Conservation (phyloP, 2,888 invertebrate genomes). For the Argynnis bischoffii region DNA sequence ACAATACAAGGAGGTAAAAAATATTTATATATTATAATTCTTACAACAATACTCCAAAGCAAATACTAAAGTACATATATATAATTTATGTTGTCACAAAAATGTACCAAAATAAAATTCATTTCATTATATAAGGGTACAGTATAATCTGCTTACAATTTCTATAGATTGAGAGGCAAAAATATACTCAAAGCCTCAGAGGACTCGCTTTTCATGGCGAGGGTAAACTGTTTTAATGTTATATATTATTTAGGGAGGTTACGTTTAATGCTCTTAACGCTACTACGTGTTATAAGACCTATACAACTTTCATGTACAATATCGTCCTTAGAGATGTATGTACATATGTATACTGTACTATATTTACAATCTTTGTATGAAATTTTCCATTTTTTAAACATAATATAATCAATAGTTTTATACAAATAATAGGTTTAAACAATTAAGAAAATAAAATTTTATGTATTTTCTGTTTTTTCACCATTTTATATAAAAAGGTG, state of each 20-base stretch:
- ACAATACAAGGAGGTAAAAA: too few relatives aligned
- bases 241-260: constrained; percentile 48
- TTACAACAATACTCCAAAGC: background rate
- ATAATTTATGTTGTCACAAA: background rate
- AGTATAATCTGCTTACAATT: constrained; percentile 43
- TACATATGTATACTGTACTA: background rate
- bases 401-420: too few relatives aligned
- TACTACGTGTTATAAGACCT: constrained; percentile 42
- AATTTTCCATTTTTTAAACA: too few relatives aligned
- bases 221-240: constrained; percentile 41
- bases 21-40: too few relatives aligned
- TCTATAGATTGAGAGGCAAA: constrained; percentile 43
- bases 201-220: constrained; percentile 37
- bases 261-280: constrained; percentile 48
- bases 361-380: background rate
- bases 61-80: background rate
- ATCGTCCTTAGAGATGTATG: background rate
- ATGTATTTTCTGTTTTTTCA: too few relatives aligned
- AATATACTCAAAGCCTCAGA: constrained; percentile 41
- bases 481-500: too few relatives aligned
- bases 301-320: constrained; percentile 10
- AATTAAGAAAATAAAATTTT: too few relatives aligned
- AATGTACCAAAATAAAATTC: constrained; percentile 10
- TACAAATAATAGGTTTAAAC: too few relatives aligned
- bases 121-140: constrained; percentile 17